Percentiles rank a stretch among this genome's conserved stretches.
These are phyloP conservation scores for Tetragnatha versicolor DNA, from an alignment of 1,140 invertebrate genomes.

Conservation along the genomic window DNA sequence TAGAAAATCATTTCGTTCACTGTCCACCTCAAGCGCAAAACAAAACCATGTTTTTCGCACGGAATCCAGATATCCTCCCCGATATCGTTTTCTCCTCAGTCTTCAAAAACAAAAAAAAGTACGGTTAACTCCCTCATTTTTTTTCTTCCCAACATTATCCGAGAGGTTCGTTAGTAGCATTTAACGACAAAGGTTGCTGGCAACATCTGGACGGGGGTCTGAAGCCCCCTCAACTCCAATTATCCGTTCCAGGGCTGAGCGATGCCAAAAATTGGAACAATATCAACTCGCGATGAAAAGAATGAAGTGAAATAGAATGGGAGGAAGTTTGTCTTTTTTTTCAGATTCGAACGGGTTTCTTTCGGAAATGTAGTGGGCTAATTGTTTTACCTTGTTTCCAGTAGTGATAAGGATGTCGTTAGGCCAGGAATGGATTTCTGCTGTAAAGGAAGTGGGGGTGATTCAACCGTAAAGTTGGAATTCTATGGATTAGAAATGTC, in stretches of 20 bases:
- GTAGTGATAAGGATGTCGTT: slow-evolving; percentile 38
- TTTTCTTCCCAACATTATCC: slow-evolving; percentile 4
- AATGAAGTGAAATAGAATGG: slow-evolving; percentile 8
- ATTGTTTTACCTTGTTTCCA: slow-evolving; percentile 42
- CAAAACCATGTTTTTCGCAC: too few species aligned
- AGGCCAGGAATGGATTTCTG: background rate
- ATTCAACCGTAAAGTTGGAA: too few species aligned
- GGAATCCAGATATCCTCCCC: too few species aligned
- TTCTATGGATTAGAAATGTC: too few species aligned
- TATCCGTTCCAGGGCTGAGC: slow-evolving; percentile 34
- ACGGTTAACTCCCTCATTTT: slow-evolving; percentile 24
- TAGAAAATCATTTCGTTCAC: too few species aligned
- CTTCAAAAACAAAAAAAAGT: background rate
- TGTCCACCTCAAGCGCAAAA: too few species aligned
- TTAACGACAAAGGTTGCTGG: slow-evolving; percentile 13
- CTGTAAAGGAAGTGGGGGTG: slow-evolving; percentile 4
- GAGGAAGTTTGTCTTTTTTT: slow-evolving; percentile 16
- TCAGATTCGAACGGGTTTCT: slow-evolving; percentile 28
- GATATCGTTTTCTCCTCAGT: background rate
- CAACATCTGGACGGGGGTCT: slow-evolving; percentile 22
- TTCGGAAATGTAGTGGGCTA: slow-evolving; percentile 11
- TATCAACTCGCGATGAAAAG: slow-evolving; percentile 45
- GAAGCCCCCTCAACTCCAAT: background rate
- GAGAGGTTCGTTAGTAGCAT: slow-evolving; percentile 39
- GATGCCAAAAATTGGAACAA: slow-evolving; percentile 49